Evolutionary conservation across 2,797 vertebrate genomes (phyloP), one percentile per base, ranked within the genome.

Genomic region (Allobates femoralis): DNA sequence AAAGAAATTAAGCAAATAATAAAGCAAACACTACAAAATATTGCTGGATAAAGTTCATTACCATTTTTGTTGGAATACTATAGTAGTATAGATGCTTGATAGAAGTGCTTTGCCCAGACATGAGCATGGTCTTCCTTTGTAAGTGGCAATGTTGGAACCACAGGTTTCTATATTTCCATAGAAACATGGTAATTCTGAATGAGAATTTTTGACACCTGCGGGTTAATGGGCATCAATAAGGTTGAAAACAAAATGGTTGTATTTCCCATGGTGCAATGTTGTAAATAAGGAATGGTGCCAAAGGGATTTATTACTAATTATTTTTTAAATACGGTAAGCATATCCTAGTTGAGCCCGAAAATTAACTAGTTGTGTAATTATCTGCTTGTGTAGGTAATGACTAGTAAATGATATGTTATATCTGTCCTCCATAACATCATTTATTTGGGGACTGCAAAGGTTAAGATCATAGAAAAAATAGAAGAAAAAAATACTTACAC

Each of bases 161-260:
- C 66, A 55, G 46, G 32, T 82, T 82, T 81, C 51, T 37, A 69
- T 79, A 73, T 83, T 82, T 66, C 80, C 50, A 83, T 86, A 83
- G 85, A 51, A 78, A 83, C 60, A 1, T 73, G 80, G 79, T 32
- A 50, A n/a, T 83, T 81, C 46, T 81, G 46, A 86, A 78, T 78
- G 73, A 75, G 79, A 34, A 46, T 82, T 83, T 74, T 66, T 74
- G 51, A 74, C 79, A 78, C 73, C 79, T 86, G 79, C 73, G 58
- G 46, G 85, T 82, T 81, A 82, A 86, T 86, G 60, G 85, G 80
- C 60, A 71, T 77, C 85, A 77, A 78, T 78, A 30, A 34, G 26
- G 23, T 50, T 86, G 73, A 77, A 83, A 66, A 53, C 3, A 77
- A 41, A 41, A 60, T 50, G 73, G 73, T 82, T 30, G 60, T 71